Evolutionary conservation across 2,797 vertebrate species (phyloP).

Genomic region (Gambusia yucatana): DNA sequence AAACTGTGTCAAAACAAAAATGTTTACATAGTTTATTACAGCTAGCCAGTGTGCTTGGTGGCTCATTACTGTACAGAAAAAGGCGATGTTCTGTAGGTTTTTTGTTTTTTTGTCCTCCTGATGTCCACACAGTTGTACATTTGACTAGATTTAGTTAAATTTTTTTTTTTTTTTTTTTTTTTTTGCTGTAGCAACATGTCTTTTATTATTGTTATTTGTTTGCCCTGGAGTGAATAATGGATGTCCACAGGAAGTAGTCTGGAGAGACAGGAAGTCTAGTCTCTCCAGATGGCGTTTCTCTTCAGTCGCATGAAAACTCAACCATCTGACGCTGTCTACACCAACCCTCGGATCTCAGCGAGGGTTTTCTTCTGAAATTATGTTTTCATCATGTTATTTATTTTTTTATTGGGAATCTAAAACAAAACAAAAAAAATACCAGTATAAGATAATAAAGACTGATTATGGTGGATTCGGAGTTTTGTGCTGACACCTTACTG

Average conservation of each 20-base stretch:
- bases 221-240: conserved; percentile 50
- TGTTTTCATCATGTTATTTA: conserved; percentile 81
- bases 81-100: conserved; percentile 59
- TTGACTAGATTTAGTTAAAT: conserved; percentile 42
- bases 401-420: conserved; percentile 80
- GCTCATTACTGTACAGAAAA: conserved; percentile 79
- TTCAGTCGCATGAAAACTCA: conserved; percentile 90
- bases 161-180: conserved; percentile 53
- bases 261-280: conserved; percentile 89
- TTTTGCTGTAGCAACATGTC: conserved; percentile 67
- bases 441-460: conserved; percentile 81
- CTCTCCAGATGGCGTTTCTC: conserved; percentile 86
- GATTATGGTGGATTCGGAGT: conserved; percentile 86
- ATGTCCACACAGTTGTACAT: conserved; percentile 60
- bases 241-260: conserved; percentile 79
- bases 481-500: conserved; percentile 86
- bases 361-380: conserved; percentile 80
- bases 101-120: conserved; percentile 46
- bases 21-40: conserved; percentile 85
- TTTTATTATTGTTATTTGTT: conserved; percentile 41
- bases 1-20: conserved; percentile 73
- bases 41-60: conserved; percentile 79
- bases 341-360: conserved; percentile 74
- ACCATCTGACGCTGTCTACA: conserved; percentile 83
- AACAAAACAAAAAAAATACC: conserved; percentile 52